Percentiles rank a stretch among this genome's conserved stretches.
phyloP scores from a whole-genome alignment of 1,140 invertebrate species.

The Cydia pomonella region DNA sequence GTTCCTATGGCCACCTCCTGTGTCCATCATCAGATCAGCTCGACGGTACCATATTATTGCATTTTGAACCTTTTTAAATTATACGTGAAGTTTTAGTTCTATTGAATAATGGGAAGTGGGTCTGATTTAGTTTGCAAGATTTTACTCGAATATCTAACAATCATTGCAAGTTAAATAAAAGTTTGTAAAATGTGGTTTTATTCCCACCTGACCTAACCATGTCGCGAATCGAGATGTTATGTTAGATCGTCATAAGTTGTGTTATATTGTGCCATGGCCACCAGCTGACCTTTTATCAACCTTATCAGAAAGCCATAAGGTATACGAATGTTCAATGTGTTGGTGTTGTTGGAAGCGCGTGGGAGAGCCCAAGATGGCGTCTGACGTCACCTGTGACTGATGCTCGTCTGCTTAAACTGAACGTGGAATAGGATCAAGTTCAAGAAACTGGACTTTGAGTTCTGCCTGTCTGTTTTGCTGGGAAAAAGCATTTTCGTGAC shows the following conservation, averaged over 20 bases:
- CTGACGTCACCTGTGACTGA: not conserved
- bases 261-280: no score
- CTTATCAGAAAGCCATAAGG: not conserved
- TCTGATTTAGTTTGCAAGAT: not conserved
- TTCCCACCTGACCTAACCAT: no score
- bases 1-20: no score
- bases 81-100: no score
- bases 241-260: no score
- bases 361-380: not conserved
- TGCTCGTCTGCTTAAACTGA: not conserved
- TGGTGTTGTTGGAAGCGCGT: not conserved
- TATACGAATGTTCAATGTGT: not conserved
- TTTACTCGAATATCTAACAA: not conserved
- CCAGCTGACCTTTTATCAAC: not conserved
- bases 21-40: no score
- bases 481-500: no score
- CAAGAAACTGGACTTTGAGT: not conserved
- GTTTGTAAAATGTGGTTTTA: not conserved
- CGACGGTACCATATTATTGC: no score
- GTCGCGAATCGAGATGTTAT: no score
- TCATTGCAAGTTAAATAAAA: not conserved
- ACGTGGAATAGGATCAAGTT: not conserved
- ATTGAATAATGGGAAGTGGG: no score
- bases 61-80: no score
- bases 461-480: no score